Percentiles rank a stretch among this genome's conserved stretches.
Conservation (phyloP, 2,888 invertebrate species). For the Achlya flavicornis region DNA sequence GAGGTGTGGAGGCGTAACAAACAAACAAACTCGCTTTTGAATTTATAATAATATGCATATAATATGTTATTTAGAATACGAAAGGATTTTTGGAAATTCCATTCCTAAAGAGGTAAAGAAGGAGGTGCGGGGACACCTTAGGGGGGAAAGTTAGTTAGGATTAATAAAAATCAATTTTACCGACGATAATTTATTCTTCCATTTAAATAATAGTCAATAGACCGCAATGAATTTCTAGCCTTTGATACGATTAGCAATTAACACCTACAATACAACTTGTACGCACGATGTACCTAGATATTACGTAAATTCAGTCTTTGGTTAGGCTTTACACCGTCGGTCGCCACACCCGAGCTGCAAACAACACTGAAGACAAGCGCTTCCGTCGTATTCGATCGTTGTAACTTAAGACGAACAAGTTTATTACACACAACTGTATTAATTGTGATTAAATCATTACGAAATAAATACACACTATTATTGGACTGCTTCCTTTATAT, state of each 20-base stretch:
- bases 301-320: constrained; percentile 79
- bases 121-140: too few relatives aligned
- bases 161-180: constrained; percentile 15
- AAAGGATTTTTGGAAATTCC: too few relatives aligned
- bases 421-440: constrained; percentile 38
- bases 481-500: constrained; percentile 45
- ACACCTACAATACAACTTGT: constrained; percentile 51
- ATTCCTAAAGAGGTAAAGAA: too few relatives aligned
- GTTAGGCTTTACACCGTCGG: constrained; percentile 62
- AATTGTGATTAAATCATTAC: constrained; percentile 55
- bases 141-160: not conserved
- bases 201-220: constrained; percentile 77
- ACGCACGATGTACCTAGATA: constrained; percentile 56
- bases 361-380: constrained; percentile 35
- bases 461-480: constrained; percentile 48
- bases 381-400: constrained; percentile 52
- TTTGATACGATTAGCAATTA: constrained; percentile 76
- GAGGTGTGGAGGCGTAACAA: too few relatives aligned
- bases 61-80: too few relatives aligned
- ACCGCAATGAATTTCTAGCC: constrained; percentile 71
- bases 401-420: constrained; percentile 45
- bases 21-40: too few relatives aligned
- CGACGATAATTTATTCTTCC: constrained; percentile 51
- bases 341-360: constrained; percentile 18
- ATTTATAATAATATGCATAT: too few relatives aligned